Base-by-base conservation (phyloP, 2,888 invertebrate genomes). In the Imbricaverruca yamaguchii region DNA sequence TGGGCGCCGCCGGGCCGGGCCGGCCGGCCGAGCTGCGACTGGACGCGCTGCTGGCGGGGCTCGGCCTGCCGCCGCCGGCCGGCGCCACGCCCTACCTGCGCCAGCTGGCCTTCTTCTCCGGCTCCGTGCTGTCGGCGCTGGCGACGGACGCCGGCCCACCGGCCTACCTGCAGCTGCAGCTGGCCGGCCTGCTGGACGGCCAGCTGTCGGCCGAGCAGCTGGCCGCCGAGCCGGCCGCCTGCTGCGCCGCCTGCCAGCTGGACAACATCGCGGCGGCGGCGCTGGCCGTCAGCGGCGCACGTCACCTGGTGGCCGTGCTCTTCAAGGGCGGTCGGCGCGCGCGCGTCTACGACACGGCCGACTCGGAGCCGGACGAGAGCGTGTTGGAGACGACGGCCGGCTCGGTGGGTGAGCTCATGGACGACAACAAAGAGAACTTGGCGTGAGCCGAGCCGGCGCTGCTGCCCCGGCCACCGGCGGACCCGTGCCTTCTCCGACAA, bases 281-380 rank as follows among this genome's bases (percentile, higher is more conserved):
- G 83, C 90, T 97, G 85, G 93, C 96, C 2, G 96, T 96, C 7
- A 95, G 95, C 78, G 96, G 96, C 0, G 91, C 92, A 10, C 88
- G 92, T 61, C 93, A 93, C 88, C 94, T 97, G 13, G 93, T 95
- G 13, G 93, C 96, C 69, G 91, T 97, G 80, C 88, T 96, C 69
- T 93, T 94, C 23, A 93, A 93, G 84, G 94, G 91, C 85, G 89
- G 90, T 81, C 91, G 94, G 82, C 93, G 94, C 87, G 93, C 97
- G 77, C 90, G 94, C 83, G 90, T 96, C 80, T 94, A 94, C 86
- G 95, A 97, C 87, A 96, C 96, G 92, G 97, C 97, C 89, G 93
- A 92, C 0, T 96, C 96, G 86, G 96, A 95, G 55, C 94, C 94
- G 82, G 94, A 94, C 82, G 96, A 97, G 6, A 55, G 21, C 53